Percentiles rank a stretch among this genome's conserved stretches.
Evolutionary conservation across 1,140 invertebrate species (phyloP).

Genomic region (Oreohelix idahoensis): DNA sequence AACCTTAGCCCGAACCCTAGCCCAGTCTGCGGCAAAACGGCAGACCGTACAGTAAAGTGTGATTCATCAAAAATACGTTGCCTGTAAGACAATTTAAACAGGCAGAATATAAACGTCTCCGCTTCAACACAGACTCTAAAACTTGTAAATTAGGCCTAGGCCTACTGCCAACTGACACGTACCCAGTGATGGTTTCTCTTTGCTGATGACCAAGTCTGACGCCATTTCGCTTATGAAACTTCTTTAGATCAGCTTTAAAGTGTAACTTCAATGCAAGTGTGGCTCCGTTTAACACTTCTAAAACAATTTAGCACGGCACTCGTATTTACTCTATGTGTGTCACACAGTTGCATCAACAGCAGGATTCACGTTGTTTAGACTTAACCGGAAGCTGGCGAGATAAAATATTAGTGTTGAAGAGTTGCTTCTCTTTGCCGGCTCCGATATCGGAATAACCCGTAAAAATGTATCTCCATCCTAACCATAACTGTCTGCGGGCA

Average conservation of each 20-base stretch:
- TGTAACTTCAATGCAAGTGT: not conserved
- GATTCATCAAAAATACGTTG: too few species aligned
- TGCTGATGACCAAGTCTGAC: slow-evolving; percentile 42
- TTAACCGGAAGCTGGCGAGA: not conserved
- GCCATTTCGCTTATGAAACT: not conserved
- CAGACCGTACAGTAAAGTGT: too few species aligned
- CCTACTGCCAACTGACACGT: not conserved
- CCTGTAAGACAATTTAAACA: not conserved
- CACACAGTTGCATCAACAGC: not conserved
- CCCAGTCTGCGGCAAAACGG: too few species aligned
- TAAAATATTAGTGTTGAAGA: not conserved
- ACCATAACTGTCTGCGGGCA: too few species aligned
- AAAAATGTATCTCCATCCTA: too few species aligned
- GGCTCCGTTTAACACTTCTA: not conserved
- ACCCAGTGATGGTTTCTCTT: slow-evolving; percentile 53
- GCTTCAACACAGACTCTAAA: not conserved
- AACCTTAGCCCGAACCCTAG: too few species aligned
- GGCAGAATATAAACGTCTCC: not conserved
- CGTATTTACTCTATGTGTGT: not conserved
- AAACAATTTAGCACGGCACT: not conserved
- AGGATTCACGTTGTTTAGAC: not conserved
- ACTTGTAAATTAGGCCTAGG: not conserved
- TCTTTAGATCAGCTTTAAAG: not conserved
- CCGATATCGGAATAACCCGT: too few species aligned
- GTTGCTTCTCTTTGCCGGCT: slow-evolving; percentile 1